Conservation (phyloP, 2,888 invertebrate genomes). For the Tiphia femorata region DNA sequence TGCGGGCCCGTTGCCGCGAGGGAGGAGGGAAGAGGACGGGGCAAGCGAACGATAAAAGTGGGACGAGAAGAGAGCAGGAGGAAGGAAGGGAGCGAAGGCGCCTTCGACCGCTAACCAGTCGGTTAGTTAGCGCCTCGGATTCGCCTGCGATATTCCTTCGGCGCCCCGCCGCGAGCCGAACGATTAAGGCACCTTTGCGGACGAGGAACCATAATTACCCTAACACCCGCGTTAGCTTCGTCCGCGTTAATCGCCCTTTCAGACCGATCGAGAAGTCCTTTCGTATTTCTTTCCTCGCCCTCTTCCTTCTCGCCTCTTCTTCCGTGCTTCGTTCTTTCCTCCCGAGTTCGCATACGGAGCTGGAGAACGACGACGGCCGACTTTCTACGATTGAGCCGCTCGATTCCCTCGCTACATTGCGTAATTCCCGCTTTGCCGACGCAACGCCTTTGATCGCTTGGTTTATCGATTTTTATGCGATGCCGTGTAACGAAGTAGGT, state of each 20-base stretch:
- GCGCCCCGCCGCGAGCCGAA: conserved; percentile 49
- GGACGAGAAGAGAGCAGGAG: too few relatives aligned
- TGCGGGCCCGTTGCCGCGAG: conserved; percentile 20
- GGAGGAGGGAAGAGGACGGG: conserved; percentile 19
- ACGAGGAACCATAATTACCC: conserved; percentile 55
- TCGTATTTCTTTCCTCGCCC: conserved; percentile 12
- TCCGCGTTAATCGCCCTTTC: conserved; percentile 41
- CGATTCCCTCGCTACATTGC: too few relatives aligned
- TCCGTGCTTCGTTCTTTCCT: neutral
- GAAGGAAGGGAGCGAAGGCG: too few relatives aligned
- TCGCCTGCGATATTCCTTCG: conserved; percentile 45
- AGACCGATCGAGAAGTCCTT: conserved; percentile 34
- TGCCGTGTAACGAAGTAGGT: too few relatives aligned
- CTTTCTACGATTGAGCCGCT: too few relatives aligned
- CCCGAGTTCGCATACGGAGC: too few relatives aligned
- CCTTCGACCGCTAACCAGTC: conserved; percentile 45
- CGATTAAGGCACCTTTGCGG: conserved; percentile 51
- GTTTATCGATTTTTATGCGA: too few relatives aligned
- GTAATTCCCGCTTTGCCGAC: too few relatives aligned
- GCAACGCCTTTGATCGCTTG: too few relatives aligned
- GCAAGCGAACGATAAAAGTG: conserved; percentile 39
- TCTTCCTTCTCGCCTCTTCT: neutral
- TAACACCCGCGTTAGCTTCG: conserved; percentile 51
- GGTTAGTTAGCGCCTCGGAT: conserved; percentile 49
- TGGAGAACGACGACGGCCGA: too few relatives aligned